Evolutionary conservation across 1,140 invertebrate genomes (phyloP), one percentile per base, ranked within the genome.

Genomic region (Sarcophaga peregrina): DNA sequence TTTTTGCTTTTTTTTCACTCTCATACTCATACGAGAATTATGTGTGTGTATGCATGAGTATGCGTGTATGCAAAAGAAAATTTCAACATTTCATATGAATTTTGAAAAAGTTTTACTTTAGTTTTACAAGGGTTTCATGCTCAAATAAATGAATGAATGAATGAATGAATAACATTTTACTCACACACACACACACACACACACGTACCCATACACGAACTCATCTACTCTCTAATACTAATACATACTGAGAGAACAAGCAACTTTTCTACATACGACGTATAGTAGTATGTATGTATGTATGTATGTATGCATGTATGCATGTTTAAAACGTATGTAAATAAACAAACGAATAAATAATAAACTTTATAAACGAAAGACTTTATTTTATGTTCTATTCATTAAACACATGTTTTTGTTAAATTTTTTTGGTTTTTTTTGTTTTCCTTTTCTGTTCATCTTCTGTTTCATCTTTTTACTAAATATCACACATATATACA

Each of bases 81-180:
- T 68, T 68, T 8, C 62, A 20, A 68, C 62, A 20, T 20, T n/a
- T n/a, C 17, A 68, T 68, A 20, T 68, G 62, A 68, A 68, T 68
- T 68, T 68, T 20, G 8, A 78, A 62, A 78, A 78, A 78, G 47
- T 78, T 78, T 78, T 78, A 20, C 75, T 78, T 78, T 78, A 68
- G 62, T 68, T 68, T 37, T 68, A 68, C 62, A 68, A 68, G 62
- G 62, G 62, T 68, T 68, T 62, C 62, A 68, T 68, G 17, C 17
- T 68, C 17, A 68, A 68, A 68, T 68, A 20, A 68, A 68, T 68
- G 10, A 25, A 68, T 13, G n/a, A 58, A 58, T 58, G n/a, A 58
- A 58, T 37, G 25, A 58, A 58, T 80, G 47, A 50, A 50, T n/a
- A n/a, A 76, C 17, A 76, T 47, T 47, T 25, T 50, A 20, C 37